Evolutionary conservation across 35 echinoderm and acorn worm genomes (phyloP).

Genomic region (Ophiothrix spiculata): DNA sequence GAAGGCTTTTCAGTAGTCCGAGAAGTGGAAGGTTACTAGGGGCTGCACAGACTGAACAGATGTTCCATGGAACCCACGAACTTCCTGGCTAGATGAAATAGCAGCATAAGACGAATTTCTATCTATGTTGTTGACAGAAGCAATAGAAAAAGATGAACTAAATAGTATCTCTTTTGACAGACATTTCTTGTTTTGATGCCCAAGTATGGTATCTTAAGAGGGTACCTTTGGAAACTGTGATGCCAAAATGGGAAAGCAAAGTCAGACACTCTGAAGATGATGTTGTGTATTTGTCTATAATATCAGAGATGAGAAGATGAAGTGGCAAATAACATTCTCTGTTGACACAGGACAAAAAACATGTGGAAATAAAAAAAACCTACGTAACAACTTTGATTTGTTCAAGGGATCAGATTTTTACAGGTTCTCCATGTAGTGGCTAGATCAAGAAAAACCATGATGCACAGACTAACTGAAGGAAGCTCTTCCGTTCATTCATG

Average conservation of each 20-base stretch:
- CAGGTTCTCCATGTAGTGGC: neutral
- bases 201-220: constrained; percentile 20
- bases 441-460: no score
- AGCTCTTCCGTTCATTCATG: no score
- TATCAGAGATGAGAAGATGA: constrained; percentile 40
- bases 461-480: no score
- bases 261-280: constrained; percentile 25
- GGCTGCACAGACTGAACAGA: no score
- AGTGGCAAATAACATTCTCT: no score
- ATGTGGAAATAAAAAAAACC: constrained; percentile 20
- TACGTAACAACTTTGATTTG: constrained; percentile 18
- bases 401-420: constrained; percentile 14
- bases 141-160: no score
- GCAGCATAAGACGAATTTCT: no score
- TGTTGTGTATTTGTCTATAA: constrained; percentile 38
- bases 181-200: constrained; percentile 27
- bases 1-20: no score
- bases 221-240: constrained; percentile 27
- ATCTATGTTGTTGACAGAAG: no score
- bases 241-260: constrained; percentile 21
- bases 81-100: no score
- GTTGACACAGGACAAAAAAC: constrained; percentile 10
- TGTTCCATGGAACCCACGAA: no score
- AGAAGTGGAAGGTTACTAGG: no score
- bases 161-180: neutral